A percentile compares a stretch with the other conserved stretches of the same genome.
phyloP scores from a whole-genome alignment of 2,113 vertebrate genomes.

The Erinaceus europaeus region DNA sequence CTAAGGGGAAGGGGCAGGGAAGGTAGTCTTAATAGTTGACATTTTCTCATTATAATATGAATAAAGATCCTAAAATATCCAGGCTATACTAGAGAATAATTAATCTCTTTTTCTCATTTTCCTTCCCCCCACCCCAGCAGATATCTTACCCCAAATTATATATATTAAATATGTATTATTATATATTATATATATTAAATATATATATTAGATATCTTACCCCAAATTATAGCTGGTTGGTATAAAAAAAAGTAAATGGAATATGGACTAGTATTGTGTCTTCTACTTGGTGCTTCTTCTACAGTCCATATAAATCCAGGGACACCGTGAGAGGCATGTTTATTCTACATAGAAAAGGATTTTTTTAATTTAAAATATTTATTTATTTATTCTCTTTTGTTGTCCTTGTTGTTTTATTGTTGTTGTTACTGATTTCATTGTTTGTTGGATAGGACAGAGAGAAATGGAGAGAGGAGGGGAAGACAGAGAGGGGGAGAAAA shows the following conservation, averaged over 20 bases:
- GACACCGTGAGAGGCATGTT: not conserved
- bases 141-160: too few relatives aligned
- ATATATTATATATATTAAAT: too few relatives aligned
- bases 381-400: too few relatives aligned
- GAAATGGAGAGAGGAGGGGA: too few relatives aligned
- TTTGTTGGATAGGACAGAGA: too few relatives aligned
- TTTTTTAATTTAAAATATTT: too few relatives aligned
- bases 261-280: not conserved
- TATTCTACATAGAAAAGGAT: not conserved
- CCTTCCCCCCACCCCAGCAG: too few relatives aligned
- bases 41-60: not conserved
- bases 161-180: too few relatives aligned
- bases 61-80: slow-evolving; percentile 20
- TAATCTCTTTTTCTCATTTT: too few relatives aligned
- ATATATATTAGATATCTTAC: not conserved
- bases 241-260: slow-evolving; percentile 8
- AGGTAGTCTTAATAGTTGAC: not conserved
- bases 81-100: not conserved
- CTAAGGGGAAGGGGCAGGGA: not conserved
- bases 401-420: too few relatives aligned
- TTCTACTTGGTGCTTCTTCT: not conserved
- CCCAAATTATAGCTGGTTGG: not conserved
- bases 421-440: too few relatives aligned
- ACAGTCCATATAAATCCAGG: not conserved
- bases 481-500: too few relatives aligned